phyloP scores from a whole-genome alignment of 1,140 invertebrate species.

The Drosophila cardini region DNA sequence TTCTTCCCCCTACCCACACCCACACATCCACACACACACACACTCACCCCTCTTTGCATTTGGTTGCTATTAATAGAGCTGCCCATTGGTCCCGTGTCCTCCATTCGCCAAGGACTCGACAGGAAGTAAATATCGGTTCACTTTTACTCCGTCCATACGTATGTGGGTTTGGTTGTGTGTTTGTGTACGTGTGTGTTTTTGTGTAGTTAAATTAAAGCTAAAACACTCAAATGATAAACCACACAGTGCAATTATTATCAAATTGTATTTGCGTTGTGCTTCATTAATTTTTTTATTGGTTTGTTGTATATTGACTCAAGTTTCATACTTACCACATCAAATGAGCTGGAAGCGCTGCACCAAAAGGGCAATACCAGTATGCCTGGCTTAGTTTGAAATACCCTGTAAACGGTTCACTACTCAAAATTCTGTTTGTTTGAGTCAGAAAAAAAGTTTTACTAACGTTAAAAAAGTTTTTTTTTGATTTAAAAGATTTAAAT shows the following conservation, averaged over 20 bases:
- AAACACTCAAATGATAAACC: not conserved
- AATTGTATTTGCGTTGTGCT: not conserved
- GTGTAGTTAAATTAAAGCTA: not conserved
- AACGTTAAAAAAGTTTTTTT: too few relatives aligned
- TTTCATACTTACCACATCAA: not conserved
- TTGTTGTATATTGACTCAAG: not conserved
- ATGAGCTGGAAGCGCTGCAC: not conserved
- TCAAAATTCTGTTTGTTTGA: too few relatives aligned
- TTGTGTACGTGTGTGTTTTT: not conserved
- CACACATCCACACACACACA: too few relatives aligned
- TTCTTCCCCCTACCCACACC: not conserved
- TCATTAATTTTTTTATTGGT: not conserved
- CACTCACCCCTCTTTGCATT: slow-evolving; percentile 7
- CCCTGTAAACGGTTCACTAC: too few relatives aligned
- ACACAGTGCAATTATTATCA: not conserved
- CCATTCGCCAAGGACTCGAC: not conserved
- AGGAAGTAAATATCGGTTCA: not conserved
- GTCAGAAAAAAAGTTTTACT: too few relatives aligned
- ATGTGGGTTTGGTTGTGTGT: not conserved
- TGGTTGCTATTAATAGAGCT: slow-evolving; percentile 36
- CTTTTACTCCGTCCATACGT: not conserved
- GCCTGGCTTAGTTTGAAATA: too few relatives aligned
- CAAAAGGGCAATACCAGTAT: not conserved
- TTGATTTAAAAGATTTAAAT: too few relatives aligned
- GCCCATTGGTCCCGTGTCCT: slow-evolving; percentile 32